Evolutionary conservation across 2,797 vertebrate genomes (phyloP), one percentile per base, ranked within the genome.

Genomic region (Hoplostethus mediterraneus): DNA sequence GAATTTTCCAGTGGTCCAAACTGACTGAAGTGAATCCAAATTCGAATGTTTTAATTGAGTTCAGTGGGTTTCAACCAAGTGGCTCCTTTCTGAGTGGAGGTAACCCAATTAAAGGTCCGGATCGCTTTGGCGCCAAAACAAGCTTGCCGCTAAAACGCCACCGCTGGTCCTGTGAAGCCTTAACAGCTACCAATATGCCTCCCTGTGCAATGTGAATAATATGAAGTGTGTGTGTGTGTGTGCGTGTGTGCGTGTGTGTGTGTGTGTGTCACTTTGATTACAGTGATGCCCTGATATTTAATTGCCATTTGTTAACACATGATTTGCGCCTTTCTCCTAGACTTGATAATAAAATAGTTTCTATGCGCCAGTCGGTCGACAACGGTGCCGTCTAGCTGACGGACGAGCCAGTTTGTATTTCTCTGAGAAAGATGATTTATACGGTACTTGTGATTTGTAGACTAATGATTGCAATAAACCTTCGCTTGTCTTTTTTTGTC

Each of bases 401-500:
- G 42, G 14, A 56, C 6, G 14, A 45, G 56, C 7, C 58, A 13
- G 38, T 60, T 45, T 40, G 25, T 65, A 44, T 63, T 74, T 63
- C 25, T 67, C 30, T 65, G 6, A 69, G 31, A 17, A 52, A 42
- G n/a, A 54, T 42, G 13, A 45, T 28, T 48, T 10, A 8, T 45
- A 33, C 36, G 69, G 75, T 71, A 79, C 66, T 40, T 28, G 31
- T 49, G 31, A 49, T 58, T 59, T 68, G 44, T 40, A 21, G 12
- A 68, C 16, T 59, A 42, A 74, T 71, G 16, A 53, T 38, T 42
- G 31, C 25, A 81, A 80, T 87, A 78, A 59, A 68, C 16, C 28
- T 57, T 36, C 12, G 0, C 31, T 42, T 60, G 17, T 25, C 1
- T 45, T 45, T 1, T 33, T 42, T 31, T 21, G 56, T 13, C 7